Conservation (phyloP, 2,888 invertebrate genomes). For the Orthonychiurus folsomi region DNA sequence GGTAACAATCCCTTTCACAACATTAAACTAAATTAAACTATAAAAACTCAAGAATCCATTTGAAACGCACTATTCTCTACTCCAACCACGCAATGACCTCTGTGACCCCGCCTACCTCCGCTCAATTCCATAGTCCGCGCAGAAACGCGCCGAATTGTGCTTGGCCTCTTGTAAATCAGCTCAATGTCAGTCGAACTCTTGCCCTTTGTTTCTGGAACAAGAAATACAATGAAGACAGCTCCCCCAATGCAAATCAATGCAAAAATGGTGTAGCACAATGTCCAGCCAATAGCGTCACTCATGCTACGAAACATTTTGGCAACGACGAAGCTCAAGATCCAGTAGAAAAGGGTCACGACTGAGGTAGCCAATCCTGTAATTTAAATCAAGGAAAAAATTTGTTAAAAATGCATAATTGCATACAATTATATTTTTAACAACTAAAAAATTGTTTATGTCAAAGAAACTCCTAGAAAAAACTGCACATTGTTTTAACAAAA, state of each 20-base stretch:
- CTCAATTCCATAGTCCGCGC: too few relatives aligned
- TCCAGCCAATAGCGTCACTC: slow-evolving; percentile 51
- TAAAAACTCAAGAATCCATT: too few relatives aligned
- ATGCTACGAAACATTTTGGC: slow-evolving; percentile 41
- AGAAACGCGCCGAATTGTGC: slow-evolving; percentile 5
- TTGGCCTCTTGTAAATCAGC: slow-evolving; percentile 11
- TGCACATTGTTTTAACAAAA: too few relatives aligned
- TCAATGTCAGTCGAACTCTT: slow-evolving; percentile 15
- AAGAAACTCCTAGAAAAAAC: too few relatives aligned
- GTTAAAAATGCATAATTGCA: neutral
- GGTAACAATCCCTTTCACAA: too few relatives aligned
- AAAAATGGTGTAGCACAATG: slow-evolving; percentile 61
- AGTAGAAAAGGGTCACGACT: slow-evolving; percentile 63
- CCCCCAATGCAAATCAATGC: slow-evolving; percentile 57
- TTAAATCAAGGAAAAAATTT: slow-evolving; percentile 3
- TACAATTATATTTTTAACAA: too few relatives aligned
- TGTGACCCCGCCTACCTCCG: too few relatives aligned
- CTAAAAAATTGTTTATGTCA: too few relatives aligned
- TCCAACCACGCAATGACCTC: too few relatives aligned
- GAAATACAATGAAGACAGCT: slow-evolving; percentile 57
- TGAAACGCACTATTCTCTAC: too few relatives aligned
- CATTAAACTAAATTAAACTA: too few relatives aligned
- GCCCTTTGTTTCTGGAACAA: slow-evolving; percentile 49
- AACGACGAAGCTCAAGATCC: slow-evolving; percentile 58
- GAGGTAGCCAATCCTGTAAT: slow-evolving; percentile 58